Evolutionary conservation across 1,140 invertebrate species (phyloP).

Genomic region (Conus betulinus): DNA sequence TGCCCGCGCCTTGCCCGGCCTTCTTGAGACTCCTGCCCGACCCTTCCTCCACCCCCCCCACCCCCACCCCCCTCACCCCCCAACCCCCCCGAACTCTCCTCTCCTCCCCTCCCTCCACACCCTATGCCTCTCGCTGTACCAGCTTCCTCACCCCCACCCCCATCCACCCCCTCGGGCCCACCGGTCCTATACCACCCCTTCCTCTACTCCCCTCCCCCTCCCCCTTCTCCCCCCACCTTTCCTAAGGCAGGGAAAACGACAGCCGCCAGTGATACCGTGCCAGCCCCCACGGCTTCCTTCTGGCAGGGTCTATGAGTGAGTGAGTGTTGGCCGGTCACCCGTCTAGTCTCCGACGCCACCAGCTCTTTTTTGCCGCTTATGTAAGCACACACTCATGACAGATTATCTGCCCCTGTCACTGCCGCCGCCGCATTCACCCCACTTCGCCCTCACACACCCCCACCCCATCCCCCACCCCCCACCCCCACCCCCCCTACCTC

Average conservation of each 20-base stretch:
- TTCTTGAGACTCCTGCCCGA: not conserved
- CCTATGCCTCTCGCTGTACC: too few relatives aligned
- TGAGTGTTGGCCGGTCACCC: not conserved
- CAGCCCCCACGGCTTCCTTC: not conserved
- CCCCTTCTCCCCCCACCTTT: too few relatives aligned
- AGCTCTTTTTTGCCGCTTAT: not conserved
- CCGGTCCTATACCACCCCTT: too few relatives aligned
- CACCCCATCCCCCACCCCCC: too few relatives aligned
- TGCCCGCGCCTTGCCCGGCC: not conserved
- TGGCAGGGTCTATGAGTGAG: too few relatives aligned
- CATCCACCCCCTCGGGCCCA: too few relatives aligned
- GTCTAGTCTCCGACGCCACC: not conserved
- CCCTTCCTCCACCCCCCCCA: not conserved
- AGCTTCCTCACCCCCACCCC: not conserved
- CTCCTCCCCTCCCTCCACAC: too few relatives aligned
- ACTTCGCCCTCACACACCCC: too few relatives aligned
- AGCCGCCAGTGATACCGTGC: not conserved
- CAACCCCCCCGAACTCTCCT: too few relatives aligned
- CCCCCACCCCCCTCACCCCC: too few relatives aligned
- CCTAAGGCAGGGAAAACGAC: not conserved
- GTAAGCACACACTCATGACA: slow-evolving; percentile 26
- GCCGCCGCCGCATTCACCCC: not conserved
- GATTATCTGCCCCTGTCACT: slow-evolving; percentile 20
- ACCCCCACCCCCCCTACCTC: not conserved
- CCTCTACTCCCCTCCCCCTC: too few relatives aligned